A percentile compares a stretch with the other conserved stretches of the same genome.
Evolutionary conservation across 2,113 vertebrate species (phyloP).

Genomic region (Phaethornis superciliosus): DNA sequence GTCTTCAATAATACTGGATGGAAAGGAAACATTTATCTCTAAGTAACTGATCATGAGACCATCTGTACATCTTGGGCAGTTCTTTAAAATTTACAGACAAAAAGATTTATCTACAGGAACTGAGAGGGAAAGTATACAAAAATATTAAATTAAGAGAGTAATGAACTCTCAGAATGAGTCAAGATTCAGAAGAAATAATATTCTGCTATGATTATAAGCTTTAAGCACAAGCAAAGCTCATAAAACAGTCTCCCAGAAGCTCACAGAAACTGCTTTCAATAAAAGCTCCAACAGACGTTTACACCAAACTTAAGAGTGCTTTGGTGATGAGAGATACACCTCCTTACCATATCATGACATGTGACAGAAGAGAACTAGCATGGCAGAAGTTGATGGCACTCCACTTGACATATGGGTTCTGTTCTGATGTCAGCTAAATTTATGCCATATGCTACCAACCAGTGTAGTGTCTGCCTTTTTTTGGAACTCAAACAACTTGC

Average conservation of each 20-base stretch:
- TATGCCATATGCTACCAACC: conserved; percentile 44
- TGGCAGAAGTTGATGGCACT: not conserved
- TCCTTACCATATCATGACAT: not conserved
- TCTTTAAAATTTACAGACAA: not conserved
- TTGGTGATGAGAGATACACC: not conserved
- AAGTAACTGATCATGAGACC: not conserved
- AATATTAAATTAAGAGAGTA: not conserved
- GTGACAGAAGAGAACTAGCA: not conserved
- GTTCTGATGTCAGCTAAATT: conserved; percentile 49
- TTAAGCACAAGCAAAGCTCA: not conserved
- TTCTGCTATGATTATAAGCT: not conserved
- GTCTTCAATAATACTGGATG: not conserved
- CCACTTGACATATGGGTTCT: conserved; percentile 18
- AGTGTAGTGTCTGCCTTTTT: conserved; percentile 41
- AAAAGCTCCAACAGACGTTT: not conserved
- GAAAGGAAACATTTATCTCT: not conserved
- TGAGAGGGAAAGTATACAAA: not conserved
- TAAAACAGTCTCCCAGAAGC: not conserved
- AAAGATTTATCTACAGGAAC: not conserved
- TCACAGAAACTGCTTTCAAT: not conserved
- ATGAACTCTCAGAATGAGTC: not conserved
- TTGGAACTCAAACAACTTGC: conserved; percentile 32
- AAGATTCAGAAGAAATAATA: not conserved
- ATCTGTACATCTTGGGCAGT: not conserved
- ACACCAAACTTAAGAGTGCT: not conserved